These are phyloP conservation scores for Leuctra nigra DNA, from an alignment of 2,888 invertebrate species.

Conservation along the genomic window DNA sequence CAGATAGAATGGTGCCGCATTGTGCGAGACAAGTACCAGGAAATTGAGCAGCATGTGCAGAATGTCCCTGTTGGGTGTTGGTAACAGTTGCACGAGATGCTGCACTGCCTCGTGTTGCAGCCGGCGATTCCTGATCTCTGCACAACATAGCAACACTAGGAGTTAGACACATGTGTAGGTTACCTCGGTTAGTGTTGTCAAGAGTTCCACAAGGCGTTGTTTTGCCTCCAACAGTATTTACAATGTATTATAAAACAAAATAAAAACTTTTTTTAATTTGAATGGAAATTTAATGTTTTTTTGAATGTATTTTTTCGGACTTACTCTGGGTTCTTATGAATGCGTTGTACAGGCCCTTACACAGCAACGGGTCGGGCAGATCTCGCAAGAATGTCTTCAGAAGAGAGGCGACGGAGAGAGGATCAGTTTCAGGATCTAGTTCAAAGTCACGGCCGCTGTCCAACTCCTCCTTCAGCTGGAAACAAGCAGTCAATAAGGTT, in stretches of 20 bases:
- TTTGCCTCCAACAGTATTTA: too few species aligned
- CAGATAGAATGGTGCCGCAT: too few species aligned
- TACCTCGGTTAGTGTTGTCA: too few species aligned
- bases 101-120: conserved; percentile 78
- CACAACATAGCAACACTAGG: conserved; percentile 32
- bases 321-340: conserved; percentile 89
- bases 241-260: too few species aligned
- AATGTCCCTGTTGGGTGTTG: conserved; percentile 84
- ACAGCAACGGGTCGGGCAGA: conserved; percentile 85
- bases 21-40: conserved; percentile 66
- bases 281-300: too few species aligned
- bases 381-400: conserved; percentile 91
- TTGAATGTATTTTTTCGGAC: too few species aligned
- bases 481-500: conserved; percentile 27
- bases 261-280: too few species aligned
- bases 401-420: conserved; percentile 89
- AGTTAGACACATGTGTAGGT: too few species aligned
- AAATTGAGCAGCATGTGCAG: conserved; percentile 75
- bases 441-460: conserved; percentile 70
- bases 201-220: too few species aligned
- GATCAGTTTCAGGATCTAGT: conserved; percentile 73
- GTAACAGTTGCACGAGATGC: conserved; percentile 77
- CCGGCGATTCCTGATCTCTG: conserved; percentile 75
- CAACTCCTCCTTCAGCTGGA: conserved; percentile 82
- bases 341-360: conserved; percentile 80